These are phyloP conservation scores for Hypselothyrea guttata DNA, from an alignment of 2,888 invertebrate species.

Conservation along the genomic window DNA sequence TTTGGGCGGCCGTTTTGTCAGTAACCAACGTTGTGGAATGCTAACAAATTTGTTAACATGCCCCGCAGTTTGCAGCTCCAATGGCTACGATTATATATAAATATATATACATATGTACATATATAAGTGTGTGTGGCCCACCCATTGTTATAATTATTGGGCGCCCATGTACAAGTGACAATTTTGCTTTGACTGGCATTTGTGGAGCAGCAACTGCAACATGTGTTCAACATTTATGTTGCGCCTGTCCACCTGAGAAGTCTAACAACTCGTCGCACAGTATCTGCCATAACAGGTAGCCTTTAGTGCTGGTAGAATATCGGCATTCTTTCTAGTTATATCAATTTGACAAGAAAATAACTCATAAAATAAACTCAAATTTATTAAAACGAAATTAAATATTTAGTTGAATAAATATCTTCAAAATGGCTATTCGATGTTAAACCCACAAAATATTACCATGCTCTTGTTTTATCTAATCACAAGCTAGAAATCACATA, in stretches of 20 bases:
- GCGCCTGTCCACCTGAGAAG: constrained; percentile 20
- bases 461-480: no score
- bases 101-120: not conserved
- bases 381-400: no score
- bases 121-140: constrained; percentile 48
- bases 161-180: constrained; percentile 71
- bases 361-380: no score
- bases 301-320: no score
- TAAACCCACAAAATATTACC: no score
- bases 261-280: constrained; percentile 15
- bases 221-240: constrained; percentile 54
- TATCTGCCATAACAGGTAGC: constrained; percentile 25
- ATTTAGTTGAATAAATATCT: no score
- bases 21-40: constrained; percentile 60
- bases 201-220: constrained; percentile 54
- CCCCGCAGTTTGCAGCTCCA: constrained; percentile 54
- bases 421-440: no score
- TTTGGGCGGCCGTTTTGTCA: constrained; percentile 70
- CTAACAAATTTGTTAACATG: constrained; percentile 74
- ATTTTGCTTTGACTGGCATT: constrained; percentile 69
- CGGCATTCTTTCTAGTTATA: no score
- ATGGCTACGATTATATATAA: constrained; percentile 16
- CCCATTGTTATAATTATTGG: constrained; percentile 78
- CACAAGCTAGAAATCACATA: no score
- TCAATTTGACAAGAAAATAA: no score